These are phyloP conservation scores for Coilia nasus DNA, from an alignment of 2,797 vertebrate genomes.

Conservation along the genomic window DNA sequence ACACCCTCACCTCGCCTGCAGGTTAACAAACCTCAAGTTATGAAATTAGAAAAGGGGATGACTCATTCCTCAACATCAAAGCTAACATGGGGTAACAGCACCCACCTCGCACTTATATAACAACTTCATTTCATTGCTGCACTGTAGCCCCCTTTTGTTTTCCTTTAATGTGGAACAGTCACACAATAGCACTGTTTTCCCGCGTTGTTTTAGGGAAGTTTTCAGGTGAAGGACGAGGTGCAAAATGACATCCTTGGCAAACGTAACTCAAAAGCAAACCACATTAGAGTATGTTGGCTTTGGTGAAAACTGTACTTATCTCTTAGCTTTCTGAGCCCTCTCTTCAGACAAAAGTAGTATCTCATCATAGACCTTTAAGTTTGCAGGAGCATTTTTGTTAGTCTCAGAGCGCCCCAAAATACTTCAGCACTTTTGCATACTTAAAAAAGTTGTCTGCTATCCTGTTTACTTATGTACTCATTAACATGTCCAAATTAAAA, in stretches of 20 bases:
- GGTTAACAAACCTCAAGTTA: not conserved
- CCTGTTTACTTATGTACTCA: not conserved
- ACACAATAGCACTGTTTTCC: not conserved
- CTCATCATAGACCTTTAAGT: not conserved
- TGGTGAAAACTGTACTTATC: not conserved
- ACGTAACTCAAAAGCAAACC: not conserved
- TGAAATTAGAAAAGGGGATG: conserved; percentile 25
- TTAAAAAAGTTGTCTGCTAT: not conserved
- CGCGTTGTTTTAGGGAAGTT: not conserved
- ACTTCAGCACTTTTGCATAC: not conserved
- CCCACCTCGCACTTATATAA: conserved; percentile 8
- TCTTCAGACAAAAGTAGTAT: not conserved
- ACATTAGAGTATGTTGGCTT: not conserved
- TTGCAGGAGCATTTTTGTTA: not conserved
- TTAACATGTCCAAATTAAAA: conserved; percentile 6
- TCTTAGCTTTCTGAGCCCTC: not conserved
- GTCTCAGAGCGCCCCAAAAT: not conserved
- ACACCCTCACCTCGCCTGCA: conserved; percentile 12
- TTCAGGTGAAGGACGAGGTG: not conserved
- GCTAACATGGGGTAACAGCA: conserved; percentile 13
- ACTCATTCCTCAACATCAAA: conserved; percentile 25
- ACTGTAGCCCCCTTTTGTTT: not conserved
- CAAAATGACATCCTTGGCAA: not conserved
- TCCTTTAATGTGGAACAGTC: conserved; percentile 5
- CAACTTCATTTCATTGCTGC: not conserved